These are phyloP conservation scores for Apis cerana DNA, from an alignment of 1,140 invertebrate genomes.

Conservation along the genomic window DNA sequence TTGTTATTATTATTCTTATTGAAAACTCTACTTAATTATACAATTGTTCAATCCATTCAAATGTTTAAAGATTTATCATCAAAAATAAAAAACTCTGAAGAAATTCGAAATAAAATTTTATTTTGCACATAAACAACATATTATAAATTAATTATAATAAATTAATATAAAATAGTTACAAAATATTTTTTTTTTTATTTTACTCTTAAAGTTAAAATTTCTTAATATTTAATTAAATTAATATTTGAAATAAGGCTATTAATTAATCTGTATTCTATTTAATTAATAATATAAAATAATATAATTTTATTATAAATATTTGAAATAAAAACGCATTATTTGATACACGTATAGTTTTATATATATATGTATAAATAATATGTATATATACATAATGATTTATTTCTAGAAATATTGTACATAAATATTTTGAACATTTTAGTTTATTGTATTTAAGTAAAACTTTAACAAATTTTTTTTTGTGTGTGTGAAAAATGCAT, in stretches of 20 bases:
- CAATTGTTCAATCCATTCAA: no score
- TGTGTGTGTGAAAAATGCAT: constrained; percentile 9
- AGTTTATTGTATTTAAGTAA: not conserved
- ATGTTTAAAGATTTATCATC: no score
- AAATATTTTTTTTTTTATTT: constrained; percentile 15
- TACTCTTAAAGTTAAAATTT: constrained; percentile 14
- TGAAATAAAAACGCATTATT: not conserved
- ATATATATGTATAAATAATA: no score
- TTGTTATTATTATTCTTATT: no score
- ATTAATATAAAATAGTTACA: constrained; percentile 1
- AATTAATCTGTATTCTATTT: not conserved
- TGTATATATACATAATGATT: not conserved
- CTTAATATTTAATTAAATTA: not conserved
- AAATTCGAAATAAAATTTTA: no score
- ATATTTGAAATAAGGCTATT: not conserved
- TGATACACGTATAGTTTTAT: not conserved
- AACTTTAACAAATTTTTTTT: not conserved
- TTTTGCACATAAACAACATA: no score
- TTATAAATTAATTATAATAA: no score
- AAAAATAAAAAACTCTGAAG: no score
- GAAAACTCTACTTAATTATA: no score
- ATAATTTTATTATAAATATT: constrained; percentile 7
- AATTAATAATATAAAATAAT: not conserved
- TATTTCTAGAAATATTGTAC: not conserved
- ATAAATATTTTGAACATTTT: not conserved